A percentile compares a stretch with the other conserved stretches of the same genome.
Conservation (phyloP, 92 coral and sea anemone genomes). For the Nematostella vectensis region DNA sequence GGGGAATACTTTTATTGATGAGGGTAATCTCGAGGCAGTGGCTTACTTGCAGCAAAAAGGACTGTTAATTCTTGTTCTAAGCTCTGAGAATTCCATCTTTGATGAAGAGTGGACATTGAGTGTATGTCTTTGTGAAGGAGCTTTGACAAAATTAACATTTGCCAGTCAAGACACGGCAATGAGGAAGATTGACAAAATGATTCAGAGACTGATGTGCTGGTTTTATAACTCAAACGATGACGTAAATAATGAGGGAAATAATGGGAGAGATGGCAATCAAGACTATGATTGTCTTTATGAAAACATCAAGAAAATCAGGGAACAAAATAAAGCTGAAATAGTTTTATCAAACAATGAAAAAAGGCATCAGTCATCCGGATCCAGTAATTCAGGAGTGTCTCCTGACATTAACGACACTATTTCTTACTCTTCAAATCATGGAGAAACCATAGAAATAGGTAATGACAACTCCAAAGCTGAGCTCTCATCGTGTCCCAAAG, state of each 20-base stretch:
- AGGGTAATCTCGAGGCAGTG: constrained; percentile 47
- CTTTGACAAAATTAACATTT: constrained; percentile 42
- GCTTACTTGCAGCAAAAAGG: constrained; percentile 56
- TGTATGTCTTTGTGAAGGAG: constrained; percentile 62
- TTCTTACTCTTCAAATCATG: neutral
- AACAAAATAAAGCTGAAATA: neutral
- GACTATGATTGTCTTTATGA: constrained; percentile 63
- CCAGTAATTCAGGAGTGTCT: neutral
- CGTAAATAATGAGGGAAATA: neutral
- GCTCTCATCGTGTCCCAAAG: too few relatives aligned
- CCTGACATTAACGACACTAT: neutral
- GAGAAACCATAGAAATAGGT: too few relatives aligned
- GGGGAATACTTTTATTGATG: neutral
- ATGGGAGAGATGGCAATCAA: constrained; percentile 12
- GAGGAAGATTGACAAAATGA: constrained; percentile 55
- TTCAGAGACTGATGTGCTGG: constrained; percentile 59
- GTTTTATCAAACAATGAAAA: neutral
- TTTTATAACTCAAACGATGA: constrained; percentile 23
- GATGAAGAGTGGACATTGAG: constrained; percentile 35
- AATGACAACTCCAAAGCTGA: too few relatives aligned
- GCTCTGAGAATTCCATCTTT: constrained; percentile 8
- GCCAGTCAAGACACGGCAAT: constrained; percentile 53
- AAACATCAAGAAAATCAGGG: constrained; percentile 54
- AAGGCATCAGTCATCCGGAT: too few relatives aligned
- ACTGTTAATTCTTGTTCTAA: constrained; percentile 38